A percentile compares a stretch with the other conserved stretches of the same genome.
Evolutionary conservation across 2,888 invertebrate species (phyloP).

Genomic region (Fissipunctia ypsillon): DNA sequence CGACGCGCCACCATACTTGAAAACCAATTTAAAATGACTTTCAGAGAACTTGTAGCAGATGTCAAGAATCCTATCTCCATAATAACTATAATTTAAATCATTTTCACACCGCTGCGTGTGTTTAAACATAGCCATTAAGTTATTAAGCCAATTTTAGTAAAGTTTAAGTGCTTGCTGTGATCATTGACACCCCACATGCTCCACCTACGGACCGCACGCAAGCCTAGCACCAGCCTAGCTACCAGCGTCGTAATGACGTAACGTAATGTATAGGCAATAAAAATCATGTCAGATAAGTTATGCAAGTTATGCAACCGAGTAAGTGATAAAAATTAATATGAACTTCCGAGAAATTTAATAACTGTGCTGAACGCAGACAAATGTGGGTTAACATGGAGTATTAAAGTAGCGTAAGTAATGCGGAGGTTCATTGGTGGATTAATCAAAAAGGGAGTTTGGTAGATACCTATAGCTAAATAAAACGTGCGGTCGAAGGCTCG

Average conservation of each 20-base stretch:
- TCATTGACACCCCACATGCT: slow-evolving; percentile 43
- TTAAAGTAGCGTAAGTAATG: neutral
- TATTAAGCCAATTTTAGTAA: slow-evolving; percentile 60
- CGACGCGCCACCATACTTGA: neutral
- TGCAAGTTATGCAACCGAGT: slow-evolving; percentile 18
- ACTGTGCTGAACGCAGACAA: neutral
- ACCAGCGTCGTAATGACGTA: slow-evolving; percentile 7
- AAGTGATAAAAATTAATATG: slow-evolving; percentile 14
- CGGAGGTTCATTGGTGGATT: neutral
- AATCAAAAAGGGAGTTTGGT: neutral
- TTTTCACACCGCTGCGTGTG: slow-evolving; percentile 56
- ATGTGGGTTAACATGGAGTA: neutral
- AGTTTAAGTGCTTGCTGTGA: slow-evolving; percentile 53
- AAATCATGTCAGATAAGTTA: slow-evolving; percentile 6
- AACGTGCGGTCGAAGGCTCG: no score
- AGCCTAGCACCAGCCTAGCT: slow-evolving; percentile 1
- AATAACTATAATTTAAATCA: slow-evolving; percentile 39
- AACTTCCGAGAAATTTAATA: slow-evolving; percentile 23
- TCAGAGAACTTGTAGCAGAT: neutral
- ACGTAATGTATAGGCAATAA: slow-evolving; percentile 3
- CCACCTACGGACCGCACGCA: slow-evolving; percentile 51
- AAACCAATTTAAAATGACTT: neutral
- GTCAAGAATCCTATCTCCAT: neutral
- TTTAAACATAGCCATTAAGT: slow-evolving; percentile 60
- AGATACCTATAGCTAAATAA: no score